Base-by-base conservation (phyloP, 2,888 invertebrate species). In the Lumbricus terrestris region DNA sequence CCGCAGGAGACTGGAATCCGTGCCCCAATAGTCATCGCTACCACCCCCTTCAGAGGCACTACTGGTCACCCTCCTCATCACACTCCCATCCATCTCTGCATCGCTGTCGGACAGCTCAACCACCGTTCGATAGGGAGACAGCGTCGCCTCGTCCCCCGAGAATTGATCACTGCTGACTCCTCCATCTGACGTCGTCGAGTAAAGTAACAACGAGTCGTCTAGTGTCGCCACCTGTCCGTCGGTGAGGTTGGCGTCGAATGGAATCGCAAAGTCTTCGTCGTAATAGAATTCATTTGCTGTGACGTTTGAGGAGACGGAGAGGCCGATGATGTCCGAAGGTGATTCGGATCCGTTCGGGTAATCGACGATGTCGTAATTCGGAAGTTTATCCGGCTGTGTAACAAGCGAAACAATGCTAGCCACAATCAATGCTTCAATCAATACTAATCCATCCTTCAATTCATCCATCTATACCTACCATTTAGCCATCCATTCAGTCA, bases 231-330 rank as follows among this genome's bases (percentile, higher is more conserved):
- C 34, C 85, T 85, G 35, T 34, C n/a, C 37, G 18, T 85, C 85
- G 85, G 85, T 85, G 35, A 85, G 85, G 85, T 85, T 85, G 1
- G 85, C 85, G 35, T 85, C 85, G 85, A 85, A 85, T 37, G 85
- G 85, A 34, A 85, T 23, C 0, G 85, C 34, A 23, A 85, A 85
- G 85, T 85, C 85, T 37, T 85, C 85, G 85, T 85, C 85, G 85
- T 85, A 85, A 35, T 85, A 85, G 85, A 85, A 85, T 37, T 85
- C 85, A 37, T 37, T 37, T 34, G 34, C 16, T 34, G 85, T 16
- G 85, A 13, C 85, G 35, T 85, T 85, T 5, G 37, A 85, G 35
- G 37, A 85, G 35, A 85, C 35, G 18, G 35, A 35, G 85, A 33
- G 16, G 85, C n/a, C 34, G 34, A 85, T 83, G 4, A 33, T 85